These are phyloP conservation scores for Oreochromis niloticus DNA, from an alignment of 2,113 vertebrate species.

Conservation along the genomic window DNA sequence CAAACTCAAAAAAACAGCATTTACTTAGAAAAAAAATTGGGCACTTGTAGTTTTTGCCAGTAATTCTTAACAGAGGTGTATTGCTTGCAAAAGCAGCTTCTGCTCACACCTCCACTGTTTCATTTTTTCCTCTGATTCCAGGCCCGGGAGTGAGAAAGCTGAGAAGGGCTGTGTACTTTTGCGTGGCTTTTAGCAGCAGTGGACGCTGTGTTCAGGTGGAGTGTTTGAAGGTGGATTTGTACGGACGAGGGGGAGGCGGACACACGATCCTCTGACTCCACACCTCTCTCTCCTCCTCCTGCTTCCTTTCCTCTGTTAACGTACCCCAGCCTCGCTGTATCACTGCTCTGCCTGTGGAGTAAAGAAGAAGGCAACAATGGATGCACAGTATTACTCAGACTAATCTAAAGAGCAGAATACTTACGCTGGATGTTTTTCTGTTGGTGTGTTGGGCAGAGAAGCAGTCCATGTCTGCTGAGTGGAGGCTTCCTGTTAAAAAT, in stretches of 20 bases:
- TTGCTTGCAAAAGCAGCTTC: background rate
- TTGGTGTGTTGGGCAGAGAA: background rate
- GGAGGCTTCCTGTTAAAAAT: conserved; percentile 23
- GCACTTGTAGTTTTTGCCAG: background rate
- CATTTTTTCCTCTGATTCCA: conserved; percentile 44
- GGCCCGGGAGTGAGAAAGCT: background rate
- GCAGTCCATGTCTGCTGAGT: background rate
- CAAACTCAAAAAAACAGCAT: background rate
- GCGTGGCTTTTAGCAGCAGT: background rate
- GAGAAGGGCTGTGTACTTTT: background rate
- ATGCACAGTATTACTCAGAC: background rate
- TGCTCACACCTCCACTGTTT: background rate
- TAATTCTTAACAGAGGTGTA: background rate
- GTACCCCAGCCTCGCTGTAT: background rate
- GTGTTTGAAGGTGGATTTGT: conserved; percentile 47
- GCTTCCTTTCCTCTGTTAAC: background rate
- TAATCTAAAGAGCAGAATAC: background rate
- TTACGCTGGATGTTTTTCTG: conserved; percentile 3
- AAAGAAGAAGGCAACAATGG: background rate
- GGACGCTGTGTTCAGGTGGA: conserved; percentile 17
- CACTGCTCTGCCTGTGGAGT: conserved; percentile 34
- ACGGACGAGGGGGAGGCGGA: conserved; percentile 2
- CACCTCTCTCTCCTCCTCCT: background rate
- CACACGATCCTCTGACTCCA: conserved; percentile 9
- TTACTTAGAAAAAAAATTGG: background rate